A percentile compares a stretch with the other conserved stretches of the same genome.
These are phyloP conservation scores for Motacilla tschutschensis DNA, from an alignment of 2,113 vertebrate species.

Conservation along the genomic window DNA sequence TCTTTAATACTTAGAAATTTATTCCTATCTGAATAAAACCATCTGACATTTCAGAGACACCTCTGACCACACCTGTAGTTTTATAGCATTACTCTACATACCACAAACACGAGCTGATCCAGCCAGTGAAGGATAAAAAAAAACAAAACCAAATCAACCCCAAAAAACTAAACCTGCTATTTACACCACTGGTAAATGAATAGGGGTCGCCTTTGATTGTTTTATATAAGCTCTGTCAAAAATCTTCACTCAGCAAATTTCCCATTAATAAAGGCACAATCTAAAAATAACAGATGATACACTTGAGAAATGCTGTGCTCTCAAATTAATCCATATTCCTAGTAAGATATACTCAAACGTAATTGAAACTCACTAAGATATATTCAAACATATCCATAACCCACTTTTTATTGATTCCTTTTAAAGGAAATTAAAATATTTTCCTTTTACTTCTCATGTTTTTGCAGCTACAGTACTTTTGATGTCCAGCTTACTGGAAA, in stretches of 20 bases:
- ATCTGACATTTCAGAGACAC: neutral
- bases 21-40: neutral
- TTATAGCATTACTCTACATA: neutral
- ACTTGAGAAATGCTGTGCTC: neutral
- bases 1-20: neutral
- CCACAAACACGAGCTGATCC: neutral
- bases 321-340: neutral
- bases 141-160: neutral
- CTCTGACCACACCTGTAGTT: neutral
- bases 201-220: neutral
- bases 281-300: neutral
- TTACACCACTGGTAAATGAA: neutral
- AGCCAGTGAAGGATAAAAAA: neutral
- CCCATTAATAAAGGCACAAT: neutral
- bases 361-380: neutral
- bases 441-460: neutral
- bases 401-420: neutral
- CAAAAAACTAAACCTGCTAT: neutral
- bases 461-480: neutral
- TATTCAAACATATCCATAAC: neutral
- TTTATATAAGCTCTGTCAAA: neutral
- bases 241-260: neutral
- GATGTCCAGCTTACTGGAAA: neutral
- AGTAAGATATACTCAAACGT: neutral
- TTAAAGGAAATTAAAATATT: neutral